These are phyloP conservation scores for Hippopotamyrus pictus DNA, from an alignment of 2,797 vertebrate species.

Conservation along the genomic window DNA sequence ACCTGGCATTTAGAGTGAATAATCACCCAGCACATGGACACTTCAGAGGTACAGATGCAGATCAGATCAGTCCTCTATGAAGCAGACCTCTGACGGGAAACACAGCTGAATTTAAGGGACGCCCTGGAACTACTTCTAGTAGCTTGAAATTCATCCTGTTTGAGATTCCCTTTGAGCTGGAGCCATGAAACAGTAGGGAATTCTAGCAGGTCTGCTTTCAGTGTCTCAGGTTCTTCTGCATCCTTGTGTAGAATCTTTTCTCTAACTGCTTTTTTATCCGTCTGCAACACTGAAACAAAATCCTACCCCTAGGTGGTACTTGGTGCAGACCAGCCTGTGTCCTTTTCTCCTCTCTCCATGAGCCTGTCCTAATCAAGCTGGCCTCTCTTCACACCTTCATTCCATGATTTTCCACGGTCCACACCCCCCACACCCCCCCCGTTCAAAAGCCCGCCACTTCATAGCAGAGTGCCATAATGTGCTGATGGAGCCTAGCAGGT, in stretches of 20 bases:
- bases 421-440: background rate
- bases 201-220: background rate
- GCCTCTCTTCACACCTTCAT: background rate
- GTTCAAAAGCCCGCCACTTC: background rate
- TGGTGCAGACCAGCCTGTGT: background rate
- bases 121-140: background rate
- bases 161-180: background rate
- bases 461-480: background rate
- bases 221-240: background rate
- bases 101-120: background rate
- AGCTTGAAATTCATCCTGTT: background rate
- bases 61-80: background rate
- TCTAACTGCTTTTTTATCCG: background rate
- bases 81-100: background rate
- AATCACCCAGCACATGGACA: background rate
- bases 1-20: background rate
- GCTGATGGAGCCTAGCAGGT: background rate
- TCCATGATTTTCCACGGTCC: background rate
- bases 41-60: background rate
- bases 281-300: background rate
- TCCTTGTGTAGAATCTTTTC: background rate
- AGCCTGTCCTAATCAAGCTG: conserved; percentile 2
- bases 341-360: background rate
- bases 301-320: background rate
- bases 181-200: background rate